Evolutionary conservation across 92 coral and sea anemone genomes (phyloP), one percentile per base, ranked within the genome.

Genomic region (Paramuricea clavata): DNA sequence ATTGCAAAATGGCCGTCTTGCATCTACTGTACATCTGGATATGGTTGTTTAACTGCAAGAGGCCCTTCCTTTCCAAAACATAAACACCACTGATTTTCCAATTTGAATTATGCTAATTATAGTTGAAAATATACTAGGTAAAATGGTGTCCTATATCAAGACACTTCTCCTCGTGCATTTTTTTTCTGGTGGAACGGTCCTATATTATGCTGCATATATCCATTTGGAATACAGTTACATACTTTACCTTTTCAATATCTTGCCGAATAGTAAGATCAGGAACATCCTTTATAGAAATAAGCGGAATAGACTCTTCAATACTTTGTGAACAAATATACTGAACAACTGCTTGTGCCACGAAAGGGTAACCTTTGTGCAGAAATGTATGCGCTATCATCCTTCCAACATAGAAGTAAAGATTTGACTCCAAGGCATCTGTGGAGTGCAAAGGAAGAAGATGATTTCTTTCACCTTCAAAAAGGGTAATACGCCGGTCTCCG

Each of bases 241-340:
- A 36, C 42, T 36, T 36, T 36, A 83, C 85, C 60, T 41, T 77
- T 65, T 86, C 73, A 26, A 90, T 57, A 25, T 68, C 81, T 21
- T 59, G 60, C 52, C 90, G 78, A 49, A 81, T 82, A 34, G 82
- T 81, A 43, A 75, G 47, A 81, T 77, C 83, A 69, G 90, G 90
- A 27, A 86, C 61, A 69, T 90, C 93, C 25, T 69, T 23, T 1
- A 76, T 13, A 17, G 91, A 25, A 23, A 90, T 87, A 34, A 33
- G 83, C 11, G 83, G 93, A 28, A 86, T 78, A n/a, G 84, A 76
- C 76, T 90, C 90, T 27, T 90, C 90, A 3, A 62, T 30, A 0
- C 3, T 0, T 44, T 22, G 36, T 8, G 70, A 8, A 0, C 1
- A 12, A 30, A 62, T 62, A 30, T 62, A 62, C 3, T 1, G 1